A percentile compares a stretch with the other conserved stretches of the same genome.
Conservation (phyloP, 2,797 vertebrate species). For the Parambassis ranga region DNA sequence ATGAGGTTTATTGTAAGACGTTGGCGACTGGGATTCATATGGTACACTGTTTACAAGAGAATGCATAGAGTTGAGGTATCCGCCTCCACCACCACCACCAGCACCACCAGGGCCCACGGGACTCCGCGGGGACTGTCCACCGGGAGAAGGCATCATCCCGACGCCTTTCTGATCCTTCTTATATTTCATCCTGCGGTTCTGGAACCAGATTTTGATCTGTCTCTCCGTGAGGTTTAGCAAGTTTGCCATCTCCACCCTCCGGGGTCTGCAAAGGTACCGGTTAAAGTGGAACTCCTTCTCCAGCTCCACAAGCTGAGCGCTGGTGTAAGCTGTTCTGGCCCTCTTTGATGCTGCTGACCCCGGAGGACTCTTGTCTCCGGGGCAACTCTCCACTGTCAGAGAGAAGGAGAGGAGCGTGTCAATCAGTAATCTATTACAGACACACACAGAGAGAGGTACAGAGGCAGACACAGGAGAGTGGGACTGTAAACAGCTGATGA, state of each 20-base stretch:
- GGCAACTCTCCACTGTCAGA: slow-evolving; percentile 92
- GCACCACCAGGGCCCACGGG: slow-evolving; percentile 83
- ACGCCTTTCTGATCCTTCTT: slow-evolving; percentile 99
- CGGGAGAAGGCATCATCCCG: slow-evolving; percentile 96
- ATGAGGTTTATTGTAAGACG: slow-evolving; percentile 92
- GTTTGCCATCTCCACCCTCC: slow-evolving; percentile 98
- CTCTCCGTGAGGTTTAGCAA: slow-evolving; percentile 97
- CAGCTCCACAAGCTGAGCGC: slow-evolving; percentile 97
- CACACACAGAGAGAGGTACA: slow-evolving; percentile 16
- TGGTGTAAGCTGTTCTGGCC: slow-evolving; percentile 97
- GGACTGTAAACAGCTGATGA: slow-evolving; percentile 64
- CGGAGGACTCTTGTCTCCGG: slow-evolving; percentile 95
- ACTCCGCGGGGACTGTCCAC: slow-evolving; percentile 93
- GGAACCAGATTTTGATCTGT: slow-evolving; percentile 99
- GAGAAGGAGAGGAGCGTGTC: slow-evolving; percentile 75
- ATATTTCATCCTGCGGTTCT: slow-evolving; percentile 99
- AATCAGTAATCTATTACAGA: slow-evolving; percentile 66
- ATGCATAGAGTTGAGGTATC: slow-evolving; percentile 97
- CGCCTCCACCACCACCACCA: slow-evolving; percentile 69
- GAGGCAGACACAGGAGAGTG: slow-evolving; percentile 28
- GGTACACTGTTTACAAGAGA: slow-evolving; percentile 94
- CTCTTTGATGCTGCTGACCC: slow-evolving; percentile 94
- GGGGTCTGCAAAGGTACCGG: slow-evolving; percentile 96
- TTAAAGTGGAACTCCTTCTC: slow-evolving; percentile 99
- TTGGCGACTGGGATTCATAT: slow-evolving; percentile 93